Conservation (phyloP, 2,888 invertebrate species). For the Ennomos erosarius region DNA sequence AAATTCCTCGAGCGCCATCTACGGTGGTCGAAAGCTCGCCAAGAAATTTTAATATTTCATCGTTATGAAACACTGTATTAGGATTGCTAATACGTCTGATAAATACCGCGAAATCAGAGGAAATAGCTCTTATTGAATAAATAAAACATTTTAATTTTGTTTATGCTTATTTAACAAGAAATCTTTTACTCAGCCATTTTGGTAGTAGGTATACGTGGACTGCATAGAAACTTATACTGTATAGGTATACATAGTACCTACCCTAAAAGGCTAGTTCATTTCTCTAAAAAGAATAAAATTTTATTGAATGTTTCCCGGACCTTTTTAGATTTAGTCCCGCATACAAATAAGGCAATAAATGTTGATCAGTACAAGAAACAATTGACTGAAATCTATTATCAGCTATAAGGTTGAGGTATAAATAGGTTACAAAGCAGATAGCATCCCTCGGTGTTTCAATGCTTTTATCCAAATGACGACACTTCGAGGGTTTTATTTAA, state of each 20-base stretch:
- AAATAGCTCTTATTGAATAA: too few relatives aligned
- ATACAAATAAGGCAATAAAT: slow-evolving; percentile 80
- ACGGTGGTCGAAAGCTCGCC: slow-evolving; percentile 48
- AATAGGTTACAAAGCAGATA: slow-evolving; percentile 40
- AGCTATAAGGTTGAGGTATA: slow-evolving; percentile 59
- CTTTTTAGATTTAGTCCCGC: slow-evolving; percentile 73
- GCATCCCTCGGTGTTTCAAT: slow-evolving; percentile 16
- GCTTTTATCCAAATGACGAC: slow-evolving; percentile 32
- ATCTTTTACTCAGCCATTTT: slow-evolving; percentile 7
- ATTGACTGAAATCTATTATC: slow-evolving; percentile 70
- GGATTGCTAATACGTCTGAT: slow-evolving; percentile 24
- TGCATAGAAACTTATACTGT: too few relatives aligned
- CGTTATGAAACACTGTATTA: too few relatives aligned
- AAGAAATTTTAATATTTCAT: slow-evolving; percentile 55
- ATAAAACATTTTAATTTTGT: too few relatives aligned
- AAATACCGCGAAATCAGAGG: not conserved
- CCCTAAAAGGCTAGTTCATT: slow-evolving; percentile 47
- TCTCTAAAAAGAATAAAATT: slow-evolving; percentile 69
- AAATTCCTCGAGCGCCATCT: slow-evolving; percentile 45
- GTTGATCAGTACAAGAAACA: slow-evolving; percentile 76
- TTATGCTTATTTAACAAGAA: not conserved
- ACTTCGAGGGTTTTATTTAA: slow-evolving; percentile 32
- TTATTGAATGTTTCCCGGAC: slow-evolving; percentile 68
- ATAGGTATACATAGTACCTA: not conserved
- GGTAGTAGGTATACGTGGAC: not conserved